Evolutionary conservation across 2,113 vertebrate genomes (phyloP), one percentile per base, ranked within the genome.

Genomic region (Malurus elegans): DNA sequence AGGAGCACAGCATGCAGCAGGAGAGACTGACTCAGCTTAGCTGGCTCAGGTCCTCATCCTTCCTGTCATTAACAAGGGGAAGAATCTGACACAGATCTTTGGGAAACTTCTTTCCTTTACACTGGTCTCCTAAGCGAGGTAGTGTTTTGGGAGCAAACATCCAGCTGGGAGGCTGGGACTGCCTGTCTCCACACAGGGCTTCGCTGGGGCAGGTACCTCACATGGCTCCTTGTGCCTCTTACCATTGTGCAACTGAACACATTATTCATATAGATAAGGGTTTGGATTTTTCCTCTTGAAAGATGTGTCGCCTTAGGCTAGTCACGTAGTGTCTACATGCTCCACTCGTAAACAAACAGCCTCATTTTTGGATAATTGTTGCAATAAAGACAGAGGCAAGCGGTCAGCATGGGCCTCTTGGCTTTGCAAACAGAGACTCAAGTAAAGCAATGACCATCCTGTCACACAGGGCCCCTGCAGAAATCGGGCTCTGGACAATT

Each of bases 1-100:
- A 82, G 65, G 45, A 72, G 12, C 15, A 36, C 19, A 71, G 11
- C 1, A 1, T 23, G 23, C 45, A 83, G 36, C 40, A 85, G 73
- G 57, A 79, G 4, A 4, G 44, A 54, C 28, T 96, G 91, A 91
- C 70, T 93, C 90, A 92, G 66, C 6, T 48, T 32, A 82, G 34
- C 26, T 86, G 81, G 56, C 80, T 92, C 32, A 67, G 36, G 20
- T 74, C 65, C 32, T 78, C 18, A 10, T 86, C 78, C 19, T 95
- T 88, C 69, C 72, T 89, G 42, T 47, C 53, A 57, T 72, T 89
- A 86, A 12, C 18, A 64, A 44, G 44, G 8, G 19, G 75, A 61
- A 4, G 57, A 85, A 79, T 61, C 13, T 44, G 62, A 44, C 53
- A 74, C 17, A 73, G 23, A 73, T 57, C 13, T 57, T 65, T 84